These are phyloP conservation scores for Spisula subtruncata DNA, from an alignment of 2,888 invertebrate genomes.

Conservation along the genomic window DNA sequence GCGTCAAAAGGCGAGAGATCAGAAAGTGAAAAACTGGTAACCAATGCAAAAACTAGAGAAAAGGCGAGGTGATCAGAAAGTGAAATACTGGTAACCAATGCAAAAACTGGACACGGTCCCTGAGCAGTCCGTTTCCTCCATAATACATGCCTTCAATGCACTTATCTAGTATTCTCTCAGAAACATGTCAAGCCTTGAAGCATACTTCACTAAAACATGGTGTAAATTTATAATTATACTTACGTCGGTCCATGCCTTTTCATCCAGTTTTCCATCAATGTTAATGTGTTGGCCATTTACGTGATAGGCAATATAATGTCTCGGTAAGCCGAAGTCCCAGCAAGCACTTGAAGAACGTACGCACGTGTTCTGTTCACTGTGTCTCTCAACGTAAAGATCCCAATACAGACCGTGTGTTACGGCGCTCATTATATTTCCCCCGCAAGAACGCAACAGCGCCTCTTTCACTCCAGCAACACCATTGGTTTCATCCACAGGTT, in stretches of 20 bases:
- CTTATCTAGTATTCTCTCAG: too few relatives aligned
- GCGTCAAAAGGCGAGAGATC: too few relatives aligned
- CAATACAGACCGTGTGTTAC: constrained; percentile 38
- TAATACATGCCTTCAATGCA: too few relatives aligned
- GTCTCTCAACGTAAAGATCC: constrained; percentile 51
- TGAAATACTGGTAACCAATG: too few relatives aligned
- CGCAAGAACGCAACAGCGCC: constrained; percentile 38
- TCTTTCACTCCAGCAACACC: constrained; percentile 24
- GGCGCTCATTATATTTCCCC: neutral
- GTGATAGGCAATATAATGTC: constrained; percentile 78
- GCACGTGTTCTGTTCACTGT: constrained; percentile 46
- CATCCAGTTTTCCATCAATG: constrained; percentile 80
- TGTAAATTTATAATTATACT: neutral
- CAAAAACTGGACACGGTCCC: too few relatives aligned
- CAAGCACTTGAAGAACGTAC: constrained; percentile 41
- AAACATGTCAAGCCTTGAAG: too few relatives aligned
- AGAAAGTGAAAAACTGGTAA: too few relatives aligned
- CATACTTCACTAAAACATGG: too few relatives aligned
- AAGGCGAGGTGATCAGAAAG: too few relatives aligned
- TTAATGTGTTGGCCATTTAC: constrained; percentile 72
- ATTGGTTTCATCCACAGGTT: neutral
- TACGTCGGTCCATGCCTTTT: constrained; percentile 80
- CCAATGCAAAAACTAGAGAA: too few relatives aligned
- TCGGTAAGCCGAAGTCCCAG: constrained; percentile 65
- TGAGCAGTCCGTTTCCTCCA: too few relatives aligned